Evolutionary conservation across 2,797 vertebrate species (phyloP).

Genomic region (Sternotherus odoratus): DNA sequence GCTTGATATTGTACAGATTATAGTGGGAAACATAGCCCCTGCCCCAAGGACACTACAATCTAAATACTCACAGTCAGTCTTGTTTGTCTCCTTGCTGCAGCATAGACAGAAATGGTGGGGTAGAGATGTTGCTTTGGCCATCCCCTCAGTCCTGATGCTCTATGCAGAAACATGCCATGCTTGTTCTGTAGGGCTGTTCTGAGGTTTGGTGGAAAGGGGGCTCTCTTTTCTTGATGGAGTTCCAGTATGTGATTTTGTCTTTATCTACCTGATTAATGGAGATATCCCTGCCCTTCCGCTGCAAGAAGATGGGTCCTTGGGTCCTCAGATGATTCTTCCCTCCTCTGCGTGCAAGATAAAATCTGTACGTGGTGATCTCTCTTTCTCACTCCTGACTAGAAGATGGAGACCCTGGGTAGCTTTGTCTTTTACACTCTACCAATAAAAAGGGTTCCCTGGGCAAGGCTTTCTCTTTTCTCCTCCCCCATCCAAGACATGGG

Average conservation of each 20-base stretch:
- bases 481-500: neutral
- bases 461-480: neutral
- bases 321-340: neutral
- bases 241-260: neutral
- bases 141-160: neutral
- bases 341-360: neutral
- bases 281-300: neutral
- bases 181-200: neutral
- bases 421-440: neutral
- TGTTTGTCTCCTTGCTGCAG: neutral
- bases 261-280: neutral
- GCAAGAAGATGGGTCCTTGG: neutral
- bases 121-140: neutral
- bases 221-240: neutral
- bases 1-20: neutral
- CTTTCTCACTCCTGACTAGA: neutral
- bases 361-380: neutral
- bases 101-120: neutral
- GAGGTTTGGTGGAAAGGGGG: neutral
- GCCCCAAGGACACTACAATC: neutral
- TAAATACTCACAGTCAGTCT: neutral
- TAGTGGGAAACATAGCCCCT: neutral
- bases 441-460: neutral
- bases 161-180: neutral
- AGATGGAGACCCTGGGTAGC: neutral